Conservation (phyloP, 2,797 vertebrate species). For the Ciconia nigra region DNA sequence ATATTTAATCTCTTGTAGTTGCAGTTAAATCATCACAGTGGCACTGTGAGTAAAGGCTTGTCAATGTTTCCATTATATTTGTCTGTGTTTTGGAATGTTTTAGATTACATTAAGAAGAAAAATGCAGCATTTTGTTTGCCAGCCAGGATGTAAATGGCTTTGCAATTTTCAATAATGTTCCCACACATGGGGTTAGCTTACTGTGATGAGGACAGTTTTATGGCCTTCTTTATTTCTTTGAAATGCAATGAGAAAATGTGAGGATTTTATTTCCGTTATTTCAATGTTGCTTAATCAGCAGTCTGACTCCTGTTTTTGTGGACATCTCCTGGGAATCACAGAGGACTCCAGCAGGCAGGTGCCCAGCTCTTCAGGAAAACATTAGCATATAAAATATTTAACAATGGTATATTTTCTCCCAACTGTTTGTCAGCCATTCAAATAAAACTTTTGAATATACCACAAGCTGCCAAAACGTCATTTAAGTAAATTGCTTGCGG, state of each 20-base stretch:
- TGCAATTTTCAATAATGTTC: slow-evolving; percentile 17
- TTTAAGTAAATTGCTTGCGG: background rate
- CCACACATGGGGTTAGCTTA: slow-evolving; percentile 3
- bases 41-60: background rate
- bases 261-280: slow-evolving; percentile 24
- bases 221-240: background rate
- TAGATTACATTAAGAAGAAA: slow-evolving; percentile 10
- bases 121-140: background rate
- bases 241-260: background rate
- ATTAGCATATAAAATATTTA: background rate
- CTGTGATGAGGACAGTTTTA: slow-evolving; percentile 38
- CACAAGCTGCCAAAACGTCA: background rate
- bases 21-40: background rate
- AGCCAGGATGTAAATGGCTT: slow-evolving; percentile 23
- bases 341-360: slow-evolving; percentile 15
- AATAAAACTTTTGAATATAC: background rate
- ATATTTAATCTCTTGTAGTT: background rate
- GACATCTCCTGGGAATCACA: background rate
- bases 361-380: slow-evolving; percentile 2
- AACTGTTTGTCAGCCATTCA: background rate
- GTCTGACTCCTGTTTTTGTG: background rate
- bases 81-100: slow-evolving; percentile 1
- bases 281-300: slow-evolving; percentile 4
- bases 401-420: background rate
- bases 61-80: background rate